phyloP scores from a whole-genome alignment of 1,140 invertebrate genomes.

The Brachionus koreanus region DNA sequence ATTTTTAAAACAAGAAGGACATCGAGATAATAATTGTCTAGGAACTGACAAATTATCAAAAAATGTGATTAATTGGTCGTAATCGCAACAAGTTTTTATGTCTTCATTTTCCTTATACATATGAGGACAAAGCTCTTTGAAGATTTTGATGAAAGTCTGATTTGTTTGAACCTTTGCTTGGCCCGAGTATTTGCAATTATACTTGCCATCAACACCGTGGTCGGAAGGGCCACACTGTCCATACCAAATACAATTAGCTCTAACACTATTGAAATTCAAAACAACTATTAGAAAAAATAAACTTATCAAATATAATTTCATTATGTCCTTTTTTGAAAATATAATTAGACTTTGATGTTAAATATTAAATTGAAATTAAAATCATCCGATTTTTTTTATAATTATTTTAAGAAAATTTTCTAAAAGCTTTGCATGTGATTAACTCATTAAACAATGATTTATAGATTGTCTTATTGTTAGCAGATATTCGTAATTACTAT shows the following conservation, averaged over 20 bases:
- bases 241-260: conserved; percentile 35
- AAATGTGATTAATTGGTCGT: background rate
- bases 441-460: too few relatives aligned
- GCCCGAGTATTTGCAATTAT: conserved; percentile 43
- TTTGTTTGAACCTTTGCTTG: conserved; percentile 4
- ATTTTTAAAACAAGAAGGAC: conserved; percentile 40
- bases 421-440: too few relatives aligned
- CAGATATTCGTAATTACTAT: too few relatives aligned
- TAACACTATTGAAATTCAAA: background rate
- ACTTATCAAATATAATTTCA: background rate
- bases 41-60: conserved; percentile 21
- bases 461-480: too few relatives aligned
- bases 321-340: too few relatives aligned
- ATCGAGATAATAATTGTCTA: conserved; percentile 7
- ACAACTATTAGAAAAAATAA: background rate
- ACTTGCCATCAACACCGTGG: background rate
- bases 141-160: background rate
- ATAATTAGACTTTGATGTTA: too few relatives aligned
- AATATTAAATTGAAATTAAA: too few relatives aligned
- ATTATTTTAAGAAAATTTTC: too few relatives aligned
- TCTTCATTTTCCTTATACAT: conserved; percentile 15
- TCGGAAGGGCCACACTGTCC: conserved; percentile 17
- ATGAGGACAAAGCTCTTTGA: conserved; percentile 13
- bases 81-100: conserved; percentile 15
- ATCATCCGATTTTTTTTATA: too few relatives aligned